phyloP scores from a whole-genome alignment of 1,140 invertebrate species.

The Drosophila burlai region DNA sequence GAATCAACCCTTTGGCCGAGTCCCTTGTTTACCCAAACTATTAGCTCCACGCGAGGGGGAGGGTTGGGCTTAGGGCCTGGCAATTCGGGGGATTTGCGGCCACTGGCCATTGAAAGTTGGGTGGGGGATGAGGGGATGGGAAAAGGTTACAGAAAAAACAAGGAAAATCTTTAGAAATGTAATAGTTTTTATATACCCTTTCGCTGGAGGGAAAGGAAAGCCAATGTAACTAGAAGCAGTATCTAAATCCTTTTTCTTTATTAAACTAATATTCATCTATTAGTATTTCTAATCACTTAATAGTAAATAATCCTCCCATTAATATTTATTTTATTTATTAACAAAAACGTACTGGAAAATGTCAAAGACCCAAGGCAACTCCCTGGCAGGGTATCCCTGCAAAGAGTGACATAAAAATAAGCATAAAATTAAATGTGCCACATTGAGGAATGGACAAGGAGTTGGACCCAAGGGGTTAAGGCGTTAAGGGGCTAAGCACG shows the following conservation, averaged over 20 bases:
- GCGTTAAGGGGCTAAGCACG: constrained; percentile 9
- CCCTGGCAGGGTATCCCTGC: constrained; percentile 6
- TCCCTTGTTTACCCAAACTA: constrained; percentile 78
- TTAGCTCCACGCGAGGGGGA: constrained; percentile 42
- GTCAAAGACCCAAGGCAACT: neutral
- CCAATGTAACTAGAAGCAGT: neutral
- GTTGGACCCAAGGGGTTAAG: constrained; percentile 35
- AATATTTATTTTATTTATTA: neutral
- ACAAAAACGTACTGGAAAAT: neutral
- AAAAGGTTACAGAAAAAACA: constrained; percentile 9
- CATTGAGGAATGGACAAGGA: constrained; percentile 67
- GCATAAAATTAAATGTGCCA: constrained; percentile 83
- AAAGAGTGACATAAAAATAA: constrained; percentile 77
- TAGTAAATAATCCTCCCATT: neutral
- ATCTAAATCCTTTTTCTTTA: neutral
- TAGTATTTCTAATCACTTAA: too few species aligned
- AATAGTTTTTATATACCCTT: neutral
- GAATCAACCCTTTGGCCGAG: constrained; percentile 69
- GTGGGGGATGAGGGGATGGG: neutral
- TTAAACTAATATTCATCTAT: too few species aligned
- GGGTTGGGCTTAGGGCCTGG: neutral
- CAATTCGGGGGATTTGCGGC: constrained; percentile 63
- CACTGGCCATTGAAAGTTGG: constrained; percentile 62
- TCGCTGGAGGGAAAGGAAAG: neutral
- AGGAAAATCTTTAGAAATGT: neutral